Conservation (phyloP, 2,113 vertebrate species). For the Toxotes chatareus region DNA sequence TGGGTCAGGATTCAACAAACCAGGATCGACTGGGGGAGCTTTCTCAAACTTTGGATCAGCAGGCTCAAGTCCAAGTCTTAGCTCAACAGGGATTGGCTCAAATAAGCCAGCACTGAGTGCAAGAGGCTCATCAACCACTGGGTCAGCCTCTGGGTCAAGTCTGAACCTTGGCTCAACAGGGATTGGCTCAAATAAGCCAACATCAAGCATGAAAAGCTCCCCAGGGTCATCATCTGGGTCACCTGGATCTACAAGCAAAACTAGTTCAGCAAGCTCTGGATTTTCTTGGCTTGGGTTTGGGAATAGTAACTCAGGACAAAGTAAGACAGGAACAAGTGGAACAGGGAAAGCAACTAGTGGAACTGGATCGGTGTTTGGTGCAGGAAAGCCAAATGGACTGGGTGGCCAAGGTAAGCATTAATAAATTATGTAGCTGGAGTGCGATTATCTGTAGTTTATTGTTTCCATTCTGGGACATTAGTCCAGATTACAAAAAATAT, state of each 20-base stretch:
- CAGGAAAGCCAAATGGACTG: conserved; percentile 40
- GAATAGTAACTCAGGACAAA: conserved; percentile 58
- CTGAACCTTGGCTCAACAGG: conserved; percentile 9
- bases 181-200: conserved; percentile 33
- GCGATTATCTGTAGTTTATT: background rate
- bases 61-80: conserved; percentile 5
- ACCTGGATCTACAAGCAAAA: conserved; percentile 18
- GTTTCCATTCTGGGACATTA: background rate
- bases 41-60: background rate
- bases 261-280: background rate
- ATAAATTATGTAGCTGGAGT: background rate
- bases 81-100: conserved; percentile 19
- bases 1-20: conserved; percentile 30
- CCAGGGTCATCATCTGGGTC: conserved; percentile 31
- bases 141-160: conserved; percentile 17
- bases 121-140: background rate
- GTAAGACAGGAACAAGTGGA: conserved; percentile 52
- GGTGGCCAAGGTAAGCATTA: conserved; percentile 56
- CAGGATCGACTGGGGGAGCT: conserved; percentile 15
- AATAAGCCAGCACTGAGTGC: conserved; percentile 19
- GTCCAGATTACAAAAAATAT: background rate
- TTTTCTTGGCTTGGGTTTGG: conserved; percentile 7
- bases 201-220: conserved; percentile 18
- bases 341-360: conserved; percentile 57
- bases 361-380: conserved; percentile 44